Evolutionary conservation across 2,797 vertebrate genomes (phyloP).

Genomic region (Stomatorhinus walkeri): DNA sequence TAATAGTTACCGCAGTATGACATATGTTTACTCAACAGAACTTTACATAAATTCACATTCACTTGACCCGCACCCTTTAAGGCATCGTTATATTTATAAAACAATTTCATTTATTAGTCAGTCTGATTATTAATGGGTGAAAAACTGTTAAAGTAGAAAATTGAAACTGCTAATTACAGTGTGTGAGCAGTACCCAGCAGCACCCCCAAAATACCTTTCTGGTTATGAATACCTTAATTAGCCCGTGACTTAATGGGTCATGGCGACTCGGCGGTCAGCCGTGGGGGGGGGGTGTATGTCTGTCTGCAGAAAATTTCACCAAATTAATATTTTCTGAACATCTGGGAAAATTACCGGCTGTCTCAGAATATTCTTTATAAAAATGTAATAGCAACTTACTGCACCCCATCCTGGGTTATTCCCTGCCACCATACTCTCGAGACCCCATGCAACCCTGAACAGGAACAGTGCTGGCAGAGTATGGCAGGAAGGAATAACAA

Average conservation of each 20-base stretch:
- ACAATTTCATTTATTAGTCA: background rate
- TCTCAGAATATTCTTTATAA: background rate
- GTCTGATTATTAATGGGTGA: background rate
- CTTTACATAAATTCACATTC: background rate
- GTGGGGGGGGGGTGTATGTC: background rate
- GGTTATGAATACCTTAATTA: background rate
- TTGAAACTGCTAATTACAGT: background rate
- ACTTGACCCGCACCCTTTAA: conserved; percentile 1
- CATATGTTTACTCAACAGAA: conserved; percentile 11
- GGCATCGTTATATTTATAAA: background rate
- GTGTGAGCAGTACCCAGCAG: background rate
- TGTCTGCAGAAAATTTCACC: background rate
- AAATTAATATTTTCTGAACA: background rate
- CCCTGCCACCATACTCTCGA: background rate
- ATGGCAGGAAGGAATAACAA: background rate
- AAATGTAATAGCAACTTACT: background rate
- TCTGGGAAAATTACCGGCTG: background rate
- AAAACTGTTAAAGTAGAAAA: background rate
- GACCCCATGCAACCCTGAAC: background rate
- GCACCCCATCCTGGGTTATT: background rate
- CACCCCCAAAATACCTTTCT: background rate
- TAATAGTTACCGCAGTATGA: background rate
- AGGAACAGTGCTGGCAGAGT: background rate
- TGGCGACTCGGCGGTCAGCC: background rate
- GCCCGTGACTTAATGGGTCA: background rate